These are phyloP conservation scores for Aurelia aurita complex sp. Pacific DNA, from an alignment of 30 jellyfish, hydroid and myxozoan genomes.

Conservation along the genomic window DNA sequence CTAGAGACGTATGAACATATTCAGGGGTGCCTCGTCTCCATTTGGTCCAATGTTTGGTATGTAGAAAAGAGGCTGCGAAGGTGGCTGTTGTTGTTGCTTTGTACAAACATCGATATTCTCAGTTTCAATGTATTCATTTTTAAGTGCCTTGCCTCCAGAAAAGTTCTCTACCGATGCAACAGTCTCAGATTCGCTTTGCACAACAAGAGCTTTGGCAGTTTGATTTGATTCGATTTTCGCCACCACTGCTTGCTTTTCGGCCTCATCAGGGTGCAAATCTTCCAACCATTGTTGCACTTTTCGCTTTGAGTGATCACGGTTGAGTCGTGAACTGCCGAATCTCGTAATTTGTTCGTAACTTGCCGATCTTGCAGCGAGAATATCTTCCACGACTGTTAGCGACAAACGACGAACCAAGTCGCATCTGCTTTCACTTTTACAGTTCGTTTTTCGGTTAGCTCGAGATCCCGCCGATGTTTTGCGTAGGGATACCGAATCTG, in stretches of 20 bases:
- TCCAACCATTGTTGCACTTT: conserved; percentile 65
- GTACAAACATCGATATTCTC: neutral
- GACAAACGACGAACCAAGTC: conserved; percentile 55
- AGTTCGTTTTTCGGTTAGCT: neutral
- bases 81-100: neutral
- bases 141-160: too few species aligned
- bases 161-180: too few species aligned
- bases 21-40: conserved; percentile 12
- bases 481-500: conserved; percentile 2
- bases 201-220: too few species aligned
- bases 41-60: conserved; percentile 30
- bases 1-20: conserved; percentile 20
- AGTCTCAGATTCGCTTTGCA: too few species aligned
- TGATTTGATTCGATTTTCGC: too few species aligned
- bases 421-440: conserved; percentile 28
- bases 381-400: conserved; percentile 29
- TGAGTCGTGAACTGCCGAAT: neutral
- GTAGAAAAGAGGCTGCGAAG: conserved; percentile 46
- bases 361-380: conserved; percentile 45
- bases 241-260: neutral
- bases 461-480: neutral
- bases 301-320: conserved; percentile 35
- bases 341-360: conserved; percentile 41
- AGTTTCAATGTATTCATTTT: too few species aligned
- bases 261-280: conserved; percentile 15